Conservation (phyloP, 1,140 invertebrate genomes). For the Teleogryllus occipitalis region DNA sequence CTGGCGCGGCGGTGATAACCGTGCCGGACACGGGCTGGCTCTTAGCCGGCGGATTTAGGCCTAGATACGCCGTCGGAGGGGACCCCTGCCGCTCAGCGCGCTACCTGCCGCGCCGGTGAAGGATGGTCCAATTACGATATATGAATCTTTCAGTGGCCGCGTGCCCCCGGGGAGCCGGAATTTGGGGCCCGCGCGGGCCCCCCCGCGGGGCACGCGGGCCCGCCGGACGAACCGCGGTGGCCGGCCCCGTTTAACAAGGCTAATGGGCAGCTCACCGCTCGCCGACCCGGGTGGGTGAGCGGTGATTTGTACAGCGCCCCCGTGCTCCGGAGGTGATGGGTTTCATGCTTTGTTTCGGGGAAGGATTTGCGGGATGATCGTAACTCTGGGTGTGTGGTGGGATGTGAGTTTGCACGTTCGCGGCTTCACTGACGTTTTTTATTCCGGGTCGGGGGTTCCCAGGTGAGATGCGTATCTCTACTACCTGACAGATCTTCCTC, state of each 20-base stretch:
- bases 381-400: too few species aligned
- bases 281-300: neutral
- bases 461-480: too few species aligned
- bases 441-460: too few species aligned
- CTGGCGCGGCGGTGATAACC: neutral
- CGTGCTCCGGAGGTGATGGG: too few species aligned
- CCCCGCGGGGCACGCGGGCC: too few species aligned
- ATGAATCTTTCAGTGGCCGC: neutral
- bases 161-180: neutral
- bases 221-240: neutral
- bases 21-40: neutral
- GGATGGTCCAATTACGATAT: constrained; percentile 1
- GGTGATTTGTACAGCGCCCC: neutral
- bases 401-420: too few species aligned
- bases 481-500: too few species aligned
- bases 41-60: neutral
- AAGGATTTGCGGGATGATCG: too few species aligned
- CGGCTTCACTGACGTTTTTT: too few species aligned
- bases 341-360: too few species aligned
- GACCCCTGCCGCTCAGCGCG: too few species aligned
- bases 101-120: neutral
- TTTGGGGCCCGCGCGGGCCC: neutral
- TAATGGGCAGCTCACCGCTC: neutral
- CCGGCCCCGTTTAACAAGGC: neutral
- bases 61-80: neutral